Percentiles rank a stretch among this genome's conserved stretches.
These are phyloP conservation scores for Zelleria hepariella DNA, from an alignment of 2,888 invertebrate genomes.

Conservation along the genomic window DNA sequence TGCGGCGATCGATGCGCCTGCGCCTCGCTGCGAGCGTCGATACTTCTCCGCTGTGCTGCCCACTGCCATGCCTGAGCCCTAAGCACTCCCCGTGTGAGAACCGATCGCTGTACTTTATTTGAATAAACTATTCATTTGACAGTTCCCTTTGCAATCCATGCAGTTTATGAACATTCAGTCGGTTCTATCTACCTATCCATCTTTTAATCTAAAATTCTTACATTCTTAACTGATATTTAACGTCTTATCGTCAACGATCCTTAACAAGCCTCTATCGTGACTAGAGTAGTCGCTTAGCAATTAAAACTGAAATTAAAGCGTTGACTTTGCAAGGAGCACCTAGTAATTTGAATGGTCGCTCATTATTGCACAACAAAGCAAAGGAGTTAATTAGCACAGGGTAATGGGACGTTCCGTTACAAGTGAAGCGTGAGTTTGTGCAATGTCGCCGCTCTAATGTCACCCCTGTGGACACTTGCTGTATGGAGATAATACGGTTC, in stretches of 20 bases:
- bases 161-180: no score
- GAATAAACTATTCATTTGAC: slow-evolving; percentile 48
- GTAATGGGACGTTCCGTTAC: slow-evolving; percentile 38
- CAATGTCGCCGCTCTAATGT: no score
- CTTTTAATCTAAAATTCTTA: slow-evolving; percentile 42
- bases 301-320: slow-evolving; percentile 21
- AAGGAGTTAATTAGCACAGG: slow-evolving; percentile 33
- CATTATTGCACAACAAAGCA: slow-evolving; percentile 24
- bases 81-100: slow-evolving; percentile 45
- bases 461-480: slow-evolving; percentile 31
- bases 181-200: no score
- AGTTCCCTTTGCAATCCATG: no score
- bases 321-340: slow-evolving; percentile 22
- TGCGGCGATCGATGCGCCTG: slow-evolving; percentile 36
- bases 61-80: no score
- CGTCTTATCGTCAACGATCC: neutral
- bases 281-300: neutral
- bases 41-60: slow-evolving; percentile 19
- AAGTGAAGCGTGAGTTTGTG: slow-evolving; percentile 41
- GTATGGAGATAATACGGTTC: slow-evolving; percentile 31
- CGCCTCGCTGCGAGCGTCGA: slow-evolving; percentile 38
- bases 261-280: neutral
- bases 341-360: slow-evolving; percentile 35
- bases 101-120: slow-evolving; percentile 50
- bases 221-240: slow-evolving; percentile 22